Percentiles rank a stretch among this genome's conserved stretches.
phyloP scores from a whole-genome alignment of 2,888 invertebrate species.

The Trichogramma evanescens region DNA sequence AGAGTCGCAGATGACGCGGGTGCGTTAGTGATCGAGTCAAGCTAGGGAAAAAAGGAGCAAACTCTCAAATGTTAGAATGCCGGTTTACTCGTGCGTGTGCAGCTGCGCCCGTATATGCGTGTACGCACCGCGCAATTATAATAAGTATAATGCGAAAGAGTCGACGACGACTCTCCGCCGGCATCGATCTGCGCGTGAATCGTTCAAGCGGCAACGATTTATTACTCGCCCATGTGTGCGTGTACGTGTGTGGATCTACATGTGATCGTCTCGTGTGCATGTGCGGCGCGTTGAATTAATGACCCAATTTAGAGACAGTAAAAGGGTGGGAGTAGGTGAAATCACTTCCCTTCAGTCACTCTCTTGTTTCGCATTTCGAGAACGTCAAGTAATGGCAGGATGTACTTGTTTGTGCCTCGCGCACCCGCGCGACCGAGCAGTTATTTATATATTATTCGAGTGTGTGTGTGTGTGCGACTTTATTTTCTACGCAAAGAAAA shows the following conservation, averaged over 20 bases:
- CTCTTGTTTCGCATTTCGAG: conserved; percentile 15
- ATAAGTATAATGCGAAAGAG: conserved; percentile 2
- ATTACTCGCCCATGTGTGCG: conserved; percentile 5
- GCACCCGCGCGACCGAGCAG: not conserved
- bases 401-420: conserved; percentile 23
- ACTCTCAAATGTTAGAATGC: too few relatives aligned
- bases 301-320: conserved; percentile 18
- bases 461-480: too few relatives aligned
- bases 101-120: not conserved
- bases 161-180: not conserved
- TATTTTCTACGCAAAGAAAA: not conserved
- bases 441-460: not conserved
- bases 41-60: too few relatives aligned
- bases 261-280: too few relatives aligned
- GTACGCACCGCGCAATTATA: not conserved
- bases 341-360: conserved; percentile 1
- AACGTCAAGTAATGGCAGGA: conserved; percentile 25
- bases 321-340: not conserved
- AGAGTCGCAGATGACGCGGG: too few relatives aligned
- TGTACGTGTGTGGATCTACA: too few relatives aligned
- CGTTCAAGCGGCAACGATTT: conserved; percentile 16
- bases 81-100: too few relatives aligned
- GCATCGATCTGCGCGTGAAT: conserved; percentile 1
- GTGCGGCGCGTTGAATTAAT: conserved; percentile 20
- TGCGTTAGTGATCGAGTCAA: too few relatives aligned